phyloP scores from a whole-genome alignment of 2,797 vertebrate species.

The Dicrostonyx torquatus region DNA sequence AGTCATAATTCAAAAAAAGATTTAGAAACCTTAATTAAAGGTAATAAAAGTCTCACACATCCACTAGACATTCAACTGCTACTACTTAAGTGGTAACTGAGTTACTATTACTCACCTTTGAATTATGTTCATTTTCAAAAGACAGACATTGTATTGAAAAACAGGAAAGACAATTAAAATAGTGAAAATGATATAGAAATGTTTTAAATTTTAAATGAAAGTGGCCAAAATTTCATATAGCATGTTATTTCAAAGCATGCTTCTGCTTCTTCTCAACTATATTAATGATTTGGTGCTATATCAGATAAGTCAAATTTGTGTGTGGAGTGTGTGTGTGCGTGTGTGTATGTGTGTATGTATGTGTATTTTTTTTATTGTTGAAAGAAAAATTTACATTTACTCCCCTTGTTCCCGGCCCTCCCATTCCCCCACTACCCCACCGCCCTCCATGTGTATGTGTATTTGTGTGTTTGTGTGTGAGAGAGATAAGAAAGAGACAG shows the following conservation, averaged over 20 bases:
- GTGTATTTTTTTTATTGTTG: neutral
- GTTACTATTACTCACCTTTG: neutral
- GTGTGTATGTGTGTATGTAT: neutral
- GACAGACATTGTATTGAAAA: neutral
- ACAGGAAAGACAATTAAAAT: neutral
- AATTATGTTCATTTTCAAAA: constrained; percentile 21
- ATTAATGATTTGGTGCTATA: neutral
- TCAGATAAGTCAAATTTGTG: neutral
- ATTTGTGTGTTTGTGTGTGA: neutral
- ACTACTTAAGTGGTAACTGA: neutral
- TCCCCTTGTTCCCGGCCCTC: too few species aligned
- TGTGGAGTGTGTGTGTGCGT: neutral
- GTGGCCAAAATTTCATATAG: neutral
- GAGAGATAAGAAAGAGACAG: too few species aligned
- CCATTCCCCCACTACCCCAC: too few species aligned
- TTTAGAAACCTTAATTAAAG: neutral
- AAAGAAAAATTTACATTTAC: too few species aligned
- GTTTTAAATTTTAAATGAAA: constrained; percentile 23
- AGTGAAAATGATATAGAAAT: neutral
- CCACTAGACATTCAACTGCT: neutral
- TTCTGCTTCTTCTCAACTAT: constrained; percentile 10
- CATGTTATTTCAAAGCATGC: constrained; percentile 46
- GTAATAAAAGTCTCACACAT: neutral
- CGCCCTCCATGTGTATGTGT: neutral
- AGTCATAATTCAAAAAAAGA: neutral